Evolutionary conservation across 2,888 invertebrate genomes (phyloP).

Genomic region (Cantharis rufa): DNA sequence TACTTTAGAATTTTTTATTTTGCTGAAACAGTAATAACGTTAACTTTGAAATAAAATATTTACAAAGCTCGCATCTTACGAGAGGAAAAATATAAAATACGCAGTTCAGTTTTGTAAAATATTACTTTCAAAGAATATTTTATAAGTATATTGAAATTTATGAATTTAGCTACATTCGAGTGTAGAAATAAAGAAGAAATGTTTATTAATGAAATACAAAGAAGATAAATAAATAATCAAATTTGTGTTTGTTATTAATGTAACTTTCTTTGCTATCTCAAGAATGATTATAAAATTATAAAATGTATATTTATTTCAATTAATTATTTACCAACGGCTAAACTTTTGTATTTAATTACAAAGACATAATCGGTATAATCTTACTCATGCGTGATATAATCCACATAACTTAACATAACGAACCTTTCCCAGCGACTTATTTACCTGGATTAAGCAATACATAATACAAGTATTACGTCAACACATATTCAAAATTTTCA

Average conservation of each 20-base stretch:
- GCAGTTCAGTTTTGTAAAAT: background rate
- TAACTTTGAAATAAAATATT: slow-evolving; percentile 3
- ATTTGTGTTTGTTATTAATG: background rate
- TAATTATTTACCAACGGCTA: background rate
- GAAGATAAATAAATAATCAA: background rate
- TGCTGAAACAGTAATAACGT: background rate
- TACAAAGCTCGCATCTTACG: slow-evolving; percentile 4
- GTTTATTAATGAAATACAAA: background rate
- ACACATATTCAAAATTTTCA: too few relatives aligned
- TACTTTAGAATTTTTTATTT: slow-evolving; percentile 13
- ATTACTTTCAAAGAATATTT: background rate
- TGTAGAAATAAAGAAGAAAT: background rate
- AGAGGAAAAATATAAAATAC: background rate
- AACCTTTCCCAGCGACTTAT: too few relatives aligned
- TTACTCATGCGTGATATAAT: too few relatives aligned
- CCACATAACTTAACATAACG: too few relatives aligned
- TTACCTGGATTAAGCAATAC: too few relatives aligned
- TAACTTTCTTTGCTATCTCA: background rate
- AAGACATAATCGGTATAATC: too few relatives aligned
- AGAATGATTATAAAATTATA: background rate
- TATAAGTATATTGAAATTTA: background rate
- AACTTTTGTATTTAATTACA: too few relatives aligned
- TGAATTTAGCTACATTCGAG: background rate
- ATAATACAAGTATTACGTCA: too few relatives aligned
- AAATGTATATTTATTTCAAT: background rate